Percentiles rank a stretch among this genome's conserved stretches.
phyloP scores from a whole-genome alignment of 2,797 vertebrate species.

The Pseudomugil tenellus region DNA sequence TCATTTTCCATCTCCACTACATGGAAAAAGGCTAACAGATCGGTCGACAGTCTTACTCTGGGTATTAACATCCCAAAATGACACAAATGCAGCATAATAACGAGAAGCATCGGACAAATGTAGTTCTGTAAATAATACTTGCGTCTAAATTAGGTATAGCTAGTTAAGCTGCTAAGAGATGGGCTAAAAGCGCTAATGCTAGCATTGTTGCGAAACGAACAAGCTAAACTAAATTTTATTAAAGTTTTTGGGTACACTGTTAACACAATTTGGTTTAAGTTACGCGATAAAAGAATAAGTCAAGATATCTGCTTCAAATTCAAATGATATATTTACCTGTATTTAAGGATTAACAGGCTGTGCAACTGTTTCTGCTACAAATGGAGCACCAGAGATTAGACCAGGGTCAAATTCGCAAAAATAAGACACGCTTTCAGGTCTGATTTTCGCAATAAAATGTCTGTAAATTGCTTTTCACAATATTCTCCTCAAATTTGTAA shows the following conservation, averaged over 20 bases:
- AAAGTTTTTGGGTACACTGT: neutral
- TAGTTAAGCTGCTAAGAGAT: slow-evolving; percentile 14
- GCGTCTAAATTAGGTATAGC: neutral
- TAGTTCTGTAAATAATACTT: neutral
- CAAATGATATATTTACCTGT: slow-evolving; percentile 45
- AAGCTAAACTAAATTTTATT: neutral
- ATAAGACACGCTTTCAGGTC: neutral
- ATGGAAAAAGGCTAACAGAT: slow-evolving; percentile 6
- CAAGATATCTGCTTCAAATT: accelerated
- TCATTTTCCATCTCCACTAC: slow-evolving; percentile 8
- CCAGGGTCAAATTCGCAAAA: neutral
- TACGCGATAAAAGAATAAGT: accelerated
- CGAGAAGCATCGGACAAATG: accelerated
- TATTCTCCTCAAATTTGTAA: neutral
- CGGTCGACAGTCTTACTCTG: neutral
- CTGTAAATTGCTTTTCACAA: accelerated
- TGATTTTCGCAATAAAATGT: slow-evolving; percentile 43
- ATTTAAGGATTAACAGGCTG: slow-evolving; percentile 13
- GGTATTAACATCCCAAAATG: accelerated
- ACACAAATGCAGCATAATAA: neutral
- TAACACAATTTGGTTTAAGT: neutral
- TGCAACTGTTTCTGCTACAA: slow-evolving; percentile 15
- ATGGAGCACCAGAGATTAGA: slow-evolving; percentile 20
- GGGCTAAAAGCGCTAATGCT: slow-evolving; percentile 54
- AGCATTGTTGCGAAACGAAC: slow-evolving; percentile 35